Percentiles rank a stretch among this genome's conserved stretches.
phyloP scores from a whole-genome alignment of 1,140 invertebrate genomes.

The Micrasema longulum region DNA sequence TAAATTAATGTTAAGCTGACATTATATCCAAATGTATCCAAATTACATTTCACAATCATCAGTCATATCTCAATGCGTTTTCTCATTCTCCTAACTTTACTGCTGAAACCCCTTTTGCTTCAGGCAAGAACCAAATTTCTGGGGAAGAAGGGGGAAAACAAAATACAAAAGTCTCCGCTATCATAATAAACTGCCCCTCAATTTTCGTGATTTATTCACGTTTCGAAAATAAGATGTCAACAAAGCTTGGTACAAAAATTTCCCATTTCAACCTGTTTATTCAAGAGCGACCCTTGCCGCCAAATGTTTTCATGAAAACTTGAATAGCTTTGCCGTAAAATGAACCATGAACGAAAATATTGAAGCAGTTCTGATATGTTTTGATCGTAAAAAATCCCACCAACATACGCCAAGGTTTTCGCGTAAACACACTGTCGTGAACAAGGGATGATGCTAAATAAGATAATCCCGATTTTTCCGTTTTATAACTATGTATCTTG shows the following conservation, averaged over 20 bases:
- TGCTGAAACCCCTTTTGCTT: slow-evolving; percentile 10
- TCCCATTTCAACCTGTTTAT: slow-evolving; percentile 16
- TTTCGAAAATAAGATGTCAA: slow-evolving; percentile 29
- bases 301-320: slow-evolving; percentile 4
- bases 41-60: slow-evolving; percentile 17
- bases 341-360: slow-evolving; percentile 9
- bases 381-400: no score
- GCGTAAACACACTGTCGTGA: no score
- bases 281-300: background rate
- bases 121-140: slow-evolving; percentile 1
- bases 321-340: background rate
- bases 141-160: background rate
- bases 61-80: slow-evolving; percentile 35
- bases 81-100: slow-evolving; percentile 36
- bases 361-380: background rate
- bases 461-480: no score
- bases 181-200: slow-evolving; percentile 3
- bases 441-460: no score
- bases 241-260: background rate
- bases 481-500: no score
- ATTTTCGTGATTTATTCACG: slow-evolving; percentile 32
- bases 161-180: background rate
- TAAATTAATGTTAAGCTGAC: no score
- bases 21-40: no score
- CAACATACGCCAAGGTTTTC: no score